phyloP scores from a whole-genome alignment of 2,113 vertebrate species.

The Leucopsar rothschildi region DNA sequence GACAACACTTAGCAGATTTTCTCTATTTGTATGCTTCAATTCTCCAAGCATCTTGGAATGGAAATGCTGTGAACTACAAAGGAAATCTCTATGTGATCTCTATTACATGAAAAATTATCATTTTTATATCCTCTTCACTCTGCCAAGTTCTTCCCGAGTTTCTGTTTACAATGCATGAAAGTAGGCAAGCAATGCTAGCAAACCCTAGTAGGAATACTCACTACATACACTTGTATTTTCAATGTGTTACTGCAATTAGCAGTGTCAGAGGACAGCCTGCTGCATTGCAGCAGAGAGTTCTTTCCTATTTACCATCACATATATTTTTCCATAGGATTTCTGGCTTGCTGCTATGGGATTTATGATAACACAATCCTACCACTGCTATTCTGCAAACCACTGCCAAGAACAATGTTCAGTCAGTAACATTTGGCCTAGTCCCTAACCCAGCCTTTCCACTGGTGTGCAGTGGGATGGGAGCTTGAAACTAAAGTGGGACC shows the following conservation, averaged over 20 bases:
- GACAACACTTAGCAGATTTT: slow-evolving; percentile 61
- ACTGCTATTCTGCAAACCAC: not conserved
- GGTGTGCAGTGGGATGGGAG: not conserved
- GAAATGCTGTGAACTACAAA: slow-evolving; percentile 61
- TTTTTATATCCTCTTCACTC: slow-evolving; percentile 55
- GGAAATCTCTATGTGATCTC: slow-evolving; percentile 52
- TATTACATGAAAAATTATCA: slow-evolving; percentile 60
- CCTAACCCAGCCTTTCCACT: not conserved
- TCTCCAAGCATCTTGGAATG: slow-evolving; percentile 57
- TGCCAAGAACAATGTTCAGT: not conserved
- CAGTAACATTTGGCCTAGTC: not conserved
- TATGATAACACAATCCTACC: not conserved
- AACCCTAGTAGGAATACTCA: slow-evolving; percentile 37
- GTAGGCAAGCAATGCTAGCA: slow-evolving; percentile 35
- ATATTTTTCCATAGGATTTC: slow-evolving; percentile 3
- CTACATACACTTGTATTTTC: slow-evolving; percentile 6
- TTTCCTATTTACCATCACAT: not conserved
- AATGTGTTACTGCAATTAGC: slow-evolving; percentile 48
- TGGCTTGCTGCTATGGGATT: not conserved
- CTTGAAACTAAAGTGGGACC: not conserved
- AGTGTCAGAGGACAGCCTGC: slow-evolving; percentile 37
- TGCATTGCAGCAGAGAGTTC: slow-evolving; percentile 19
- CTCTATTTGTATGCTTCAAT: slow-evolving; percentile 62
- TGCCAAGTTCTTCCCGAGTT: slow-evolving; percentile 43
- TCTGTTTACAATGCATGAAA: slow-evolving; percentile 54